Conservation (phyloP, 2,113 vertebrate species). For the Lucifuga dentata region DNA sequence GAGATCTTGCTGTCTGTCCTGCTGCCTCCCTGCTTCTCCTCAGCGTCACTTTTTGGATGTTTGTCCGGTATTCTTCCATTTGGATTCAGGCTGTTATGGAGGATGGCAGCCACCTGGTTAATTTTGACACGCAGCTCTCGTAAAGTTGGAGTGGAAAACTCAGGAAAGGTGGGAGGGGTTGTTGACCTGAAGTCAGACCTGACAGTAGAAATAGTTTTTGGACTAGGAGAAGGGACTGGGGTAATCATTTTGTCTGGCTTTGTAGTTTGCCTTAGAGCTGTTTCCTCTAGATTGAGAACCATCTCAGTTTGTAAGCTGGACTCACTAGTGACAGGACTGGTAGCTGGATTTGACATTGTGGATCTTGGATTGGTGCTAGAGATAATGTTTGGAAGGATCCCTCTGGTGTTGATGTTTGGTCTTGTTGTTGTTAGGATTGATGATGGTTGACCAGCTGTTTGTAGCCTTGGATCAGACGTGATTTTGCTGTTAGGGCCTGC, state of each 20-base stretch:
- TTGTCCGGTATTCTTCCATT: constrained; percentile 22
- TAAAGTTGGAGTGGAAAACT: constrained; percentile 58
- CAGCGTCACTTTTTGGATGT: constrained; percentile 13
- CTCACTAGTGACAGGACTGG: constrained; percentile 7
- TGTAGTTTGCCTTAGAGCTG: neutral
- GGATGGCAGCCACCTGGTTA: constrained; percentile 74
- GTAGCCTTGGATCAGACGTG: constrained; percentile 58
- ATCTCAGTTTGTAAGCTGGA: constrained; percentile 4
- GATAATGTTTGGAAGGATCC: constrained; percentile 40
- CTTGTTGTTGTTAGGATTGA: constrained; percentile 61
- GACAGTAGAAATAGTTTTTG: constrained; percentile 23
- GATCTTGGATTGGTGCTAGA: constrained; percentile 44
- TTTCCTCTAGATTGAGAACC: constrained; percentile 20
- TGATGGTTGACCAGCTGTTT: constrained; percentile 43
- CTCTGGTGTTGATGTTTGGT: constrained; percentile 43
- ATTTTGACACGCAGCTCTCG: constrained; percentile 77
- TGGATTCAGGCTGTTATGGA: constrained; percentile 50
- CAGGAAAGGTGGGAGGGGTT: constrained; percentile 17
- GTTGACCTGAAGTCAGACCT: constrained; percentile 46
- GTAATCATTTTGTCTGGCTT: neutral
- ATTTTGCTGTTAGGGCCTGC: constrained; percentile 50
- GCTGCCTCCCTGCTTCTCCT: constrained; percentile 31
- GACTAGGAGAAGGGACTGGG: neutral
- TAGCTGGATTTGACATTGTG: constrained; percentile 21
- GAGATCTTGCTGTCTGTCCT: constrained; percentile 17